phyloP scores from a whole-genome alignment of 1,140 invertebrate genomes.

The Trachymyrmex septentrionalis region DNA sequence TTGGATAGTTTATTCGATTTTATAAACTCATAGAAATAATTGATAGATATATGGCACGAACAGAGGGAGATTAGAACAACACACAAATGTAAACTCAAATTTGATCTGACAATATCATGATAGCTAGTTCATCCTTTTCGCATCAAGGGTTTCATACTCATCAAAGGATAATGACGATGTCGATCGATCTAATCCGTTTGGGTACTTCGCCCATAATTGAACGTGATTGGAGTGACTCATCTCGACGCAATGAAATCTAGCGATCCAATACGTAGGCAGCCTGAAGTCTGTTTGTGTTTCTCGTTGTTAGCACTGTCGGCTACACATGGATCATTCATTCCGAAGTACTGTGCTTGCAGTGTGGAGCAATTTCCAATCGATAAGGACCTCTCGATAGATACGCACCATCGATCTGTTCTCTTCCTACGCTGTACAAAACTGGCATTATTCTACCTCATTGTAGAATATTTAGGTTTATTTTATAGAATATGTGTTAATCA shows the following conservation, averaged over 20 bases:
- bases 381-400: slow-evolving; percentile 29
- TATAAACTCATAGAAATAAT: background rate
- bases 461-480: background rate
- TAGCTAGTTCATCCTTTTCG: slow-evolving; percentile 31
- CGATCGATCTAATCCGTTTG: slow-evolving; percentile 66
- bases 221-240: slow-evolving; percentile 66
- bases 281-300: slow-evolving; percentile 69
- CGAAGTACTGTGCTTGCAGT: slow-evolving; percentile 26
- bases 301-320: slow-evolving; percentile 61
- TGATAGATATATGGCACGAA: background rate
- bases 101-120: slow-evolving; percentile 27
- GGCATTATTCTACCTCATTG: background rate
- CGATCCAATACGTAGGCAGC: slow-evolving; percentile 60
- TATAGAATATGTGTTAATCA: background rate
- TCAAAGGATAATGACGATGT: slow-evolving; percentile 69
- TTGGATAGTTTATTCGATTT: background rate
- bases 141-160: slow-evolving; percentile 31
- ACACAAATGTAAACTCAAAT: slow-evolving; percentile 29
- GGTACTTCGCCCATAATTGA: slow-evolving; percentile 53
- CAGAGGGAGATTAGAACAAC: background rate
- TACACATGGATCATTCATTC: slow-evolving; percentile 73
- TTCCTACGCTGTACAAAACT: background rate
- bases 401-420: slow-evolving; percentile 18
- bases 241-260: slow-evolving; percentile 74
- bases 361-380: slow-evolving; percentile 55